phyloP scores from a whole-genome alignment of 2,888 invertebrate genomes.

The Bimastos eiseni region DNA sequence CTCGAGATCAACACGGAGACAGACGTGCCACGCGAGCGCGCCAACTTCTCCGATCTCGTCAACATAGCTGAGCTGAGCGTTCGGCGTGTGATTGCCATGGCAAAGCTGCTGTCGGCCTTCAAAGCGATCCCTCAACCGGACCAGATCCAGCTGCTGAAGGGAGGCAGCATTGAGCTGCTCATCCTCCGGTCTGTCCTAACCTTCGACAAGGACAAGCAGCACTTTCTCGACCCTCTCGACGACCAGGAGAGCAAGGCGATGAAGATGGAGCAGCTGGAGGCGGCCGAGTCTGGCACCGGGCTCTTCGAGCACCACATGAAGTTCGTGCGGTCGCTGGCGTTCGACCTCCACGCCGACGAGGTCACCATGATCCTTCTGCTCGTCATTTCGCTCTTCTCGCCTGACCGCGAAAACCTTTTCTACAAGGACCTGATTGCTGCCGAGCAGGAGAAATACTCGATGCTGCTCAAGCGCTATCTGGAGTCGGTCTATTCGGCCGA shows the following conservation, averaged over 20 bases:
- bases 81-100: conserved; percentile 72
- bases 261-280: conserved; percentile 84
- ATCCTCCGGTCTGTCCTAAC: conserved; percentile 89
- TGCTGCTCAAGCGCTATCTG: conserved; percentile 58
- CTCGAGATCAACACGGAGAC: conserved; percentile 56
- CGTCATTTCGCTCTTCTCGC: conserved; percentile 88
- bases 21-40: conserved; percentile 41
- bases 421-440: conserved; percentile 57
- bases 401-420: conserved; percentile 75
- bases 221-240: conserved; percentile 86
- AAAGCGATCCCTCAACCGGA: conserved; percentile 88
- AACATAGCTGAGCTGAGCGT: conserved; percentile 61
- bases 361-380: conserved; percentile 88
- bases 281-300: conserved; percentile 59
- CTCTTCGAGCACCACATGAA: conserved; percentile 62
- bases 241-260: conserved; percentile 72
- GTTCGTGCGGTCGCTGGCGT: conserved; percentile 69
- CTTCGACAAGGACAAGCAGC: conserved; percentile 85
- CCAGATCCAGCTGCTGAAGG: conserved; percentile 86
- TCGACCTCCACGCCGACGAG: conserved; percentile 82
- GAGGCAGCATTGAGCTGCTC: conserved; percentile 95
- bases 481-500: conserved; percentile 53
- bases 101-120: conserved; percentile 59
- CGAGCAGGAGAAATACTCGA: conserved; percentile 61
- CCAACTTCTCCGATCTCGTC: conserved; percentile 57